Conservation (phyloP, 2,888 invertebrate genomes). For the Sympetrum striolatum region DNA sequence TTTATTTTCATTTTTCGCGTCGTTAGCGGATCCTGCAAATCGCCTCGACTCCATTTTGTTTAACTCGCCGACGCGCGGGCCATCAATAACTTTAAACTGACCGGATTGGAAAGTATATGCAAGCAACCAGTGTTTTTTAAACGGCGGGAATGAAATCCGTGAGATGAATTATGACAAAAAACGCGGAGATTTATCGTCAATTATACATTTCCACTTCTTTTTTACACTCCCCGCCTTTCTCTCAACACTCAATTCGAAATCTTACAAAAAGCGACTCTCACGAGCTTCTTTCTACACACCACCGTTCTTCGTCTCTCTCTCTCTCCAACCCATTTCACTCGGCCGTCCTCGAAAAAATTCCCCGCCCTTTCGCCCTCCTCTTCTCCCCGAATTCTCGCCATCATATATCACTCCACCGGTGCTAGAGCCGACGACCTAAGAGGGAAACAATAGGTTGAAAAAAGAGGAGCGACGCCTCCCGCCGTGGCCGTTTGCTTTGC, state of each 20-base stretch:
- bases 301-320: background rate
- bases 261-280: background rate
- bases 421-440: slow-evolving; percentile 26
- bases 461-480: background rate
- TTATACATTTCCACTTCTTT: background rate
- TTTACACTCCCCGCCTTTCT: background rate
- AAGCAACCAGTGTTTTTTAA: too few species aligned
- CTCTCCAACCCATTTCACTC: background rate
- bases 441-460: background rate
- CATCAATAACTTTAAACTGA: background rate
- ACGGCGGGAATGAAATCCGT: too few species aligned
- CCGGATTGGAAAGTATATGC: background rate
- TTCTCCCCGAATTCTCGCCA: slow-evolving; percentile 13
- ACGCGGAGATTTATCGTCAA: background rate
- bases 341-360: background rate
- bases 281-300: background rate
- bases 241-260: background rate
- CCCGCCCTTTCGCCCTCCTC: background rate
- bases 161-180: background rate
- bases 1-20: too few species aligned
- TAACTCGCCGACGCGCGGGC: background rate
- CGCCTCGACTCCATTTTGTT: too few species aligned
- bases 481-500: background rate
- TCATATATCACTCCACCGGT: slow-evolving; percentile 31
- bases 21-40: too few species aligned